phyloP scores from a whole-genome alignment of 2,113 vertebrate species.

The Rhineura floridana region DNA sequence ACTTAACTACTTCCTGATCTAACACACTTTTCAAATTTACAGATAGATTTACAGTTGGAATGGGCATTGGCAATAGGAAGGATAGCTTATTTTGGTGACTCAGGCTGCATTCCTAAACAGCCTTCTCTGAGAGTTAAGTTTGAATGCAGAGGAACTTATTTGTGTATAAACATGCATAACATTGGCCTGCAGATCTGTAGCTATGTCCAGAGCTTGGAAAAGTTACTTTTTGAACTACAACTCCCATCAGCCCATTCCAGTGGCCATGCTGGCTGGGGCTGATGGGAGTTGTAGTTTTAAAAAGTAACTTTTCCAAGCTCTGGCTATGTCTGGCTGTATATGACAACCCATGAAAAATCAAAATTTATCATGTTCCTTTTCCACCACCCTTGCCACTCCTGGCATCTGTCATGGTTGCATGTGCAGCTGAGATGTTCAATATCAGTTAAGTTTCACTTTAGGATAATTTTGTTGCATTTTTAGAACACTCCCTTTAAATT shows the following conservation, averaged over 20 bases:
- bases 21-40: too few species aligned
- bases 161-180: too few species aligned
- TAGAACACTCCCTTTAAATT: neutral
- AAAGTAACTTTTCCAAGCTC: too few species aligned
- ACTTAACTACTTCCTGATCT: neutral
- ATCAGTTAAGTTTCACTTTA: neutral
- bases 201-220: too few species aligned
- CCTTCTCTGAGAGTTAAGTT: neutral
- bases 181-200: too few species aligned
- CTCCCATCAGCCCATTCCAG: too few species aligned
- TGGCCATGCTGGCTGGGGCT: too few species aligned
- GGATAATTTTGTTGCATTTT: neutral
- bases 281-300: too few species aligned
- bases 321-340: neutral
- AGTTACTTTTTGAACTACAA: too few species aligned
- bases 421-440: neutral
- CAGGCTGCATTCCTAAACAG: neutral
- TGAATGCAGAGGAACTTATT: neutral
- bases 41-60: neutral
- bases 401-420: neutral
- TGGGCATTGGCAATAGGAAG: neutral
- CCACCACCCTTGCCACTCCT: too few species aligned
- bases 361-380: neutral
- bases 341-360: neutral
- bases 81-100: neutral